phyloP scores from a whole-genome alignment of 1,140 invertebrate genomes.

The Matsumurasca onukii region DNA sequence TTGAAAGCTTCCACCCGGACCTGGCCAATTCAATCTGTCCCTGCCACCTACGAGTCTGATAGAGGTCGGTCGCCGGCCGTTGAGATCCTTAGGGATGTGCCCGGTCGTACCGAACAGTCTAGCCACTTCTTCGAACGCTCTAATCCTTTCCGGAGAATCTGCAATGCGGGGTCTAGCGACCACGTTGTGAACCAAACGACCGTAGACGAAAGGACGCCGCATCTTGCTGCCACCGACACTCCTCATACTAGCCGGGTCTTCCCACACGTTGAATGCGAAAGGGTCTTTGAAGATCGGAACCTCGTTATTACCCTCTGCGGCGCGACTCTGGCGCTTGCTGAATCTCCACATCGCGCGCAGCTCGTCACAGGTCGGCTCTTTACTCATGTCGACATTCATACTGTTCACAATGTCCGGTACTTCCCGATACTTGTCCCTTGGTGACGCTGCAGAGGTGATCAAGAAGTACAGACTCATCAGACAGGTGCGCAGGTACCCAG shows the following conservation, averaged over 20 bases:
- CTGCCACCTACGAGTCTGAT: constrained; percentile 45
- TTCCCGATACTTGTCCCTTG: constrained; percentile 29
- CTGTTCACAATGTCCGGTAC: constrained; percentile 10
- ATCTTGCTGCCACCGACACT: constrained; percentile 43
- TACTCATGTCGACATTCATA: constrained; percentile 42
- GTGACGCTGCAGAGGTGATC: constrained; percentile 31
- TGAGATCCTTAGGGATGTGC: constrained; percentile 39
- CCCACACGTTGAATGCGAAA: constrained; percentile 78
- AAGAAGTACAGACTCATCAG: constrained; percentile 34
- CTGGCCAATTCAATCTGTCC: constrained; percentile 42
- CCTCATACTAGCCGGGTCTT: constrained; percentile 44
- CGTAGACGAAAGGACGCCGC: constrained; percentile 54
- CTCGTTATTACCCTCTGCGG: constrained; percentile 81
- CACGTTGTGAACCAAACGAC: constrained; percentile 60
- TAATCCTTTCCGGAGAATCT: constrained; percentile 42
- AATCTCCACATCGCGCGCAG: constrained; percentile 89
- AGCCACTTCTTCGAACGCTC: constrained; percentile 50
- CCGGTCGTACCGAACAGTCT: constrained; percentile 31
- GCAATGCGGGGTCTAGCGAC: constrained; percentile 48
- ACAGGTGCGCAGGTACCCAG: constrained; percentile 33
- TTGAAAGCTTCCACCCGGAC: constrained; percentile 65
- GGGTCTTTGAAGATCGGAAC: constrained; percentile 77
- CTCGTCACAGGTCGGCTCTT: constrained; percentile 83
- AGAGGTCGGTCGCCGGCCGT: constrained; percentile 34
- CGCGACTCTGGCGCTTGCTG: constrained; percentile 82